Conservation (phyloP, 2,888 invertebrate species). For the Plagiodera versicolora region DNA sequence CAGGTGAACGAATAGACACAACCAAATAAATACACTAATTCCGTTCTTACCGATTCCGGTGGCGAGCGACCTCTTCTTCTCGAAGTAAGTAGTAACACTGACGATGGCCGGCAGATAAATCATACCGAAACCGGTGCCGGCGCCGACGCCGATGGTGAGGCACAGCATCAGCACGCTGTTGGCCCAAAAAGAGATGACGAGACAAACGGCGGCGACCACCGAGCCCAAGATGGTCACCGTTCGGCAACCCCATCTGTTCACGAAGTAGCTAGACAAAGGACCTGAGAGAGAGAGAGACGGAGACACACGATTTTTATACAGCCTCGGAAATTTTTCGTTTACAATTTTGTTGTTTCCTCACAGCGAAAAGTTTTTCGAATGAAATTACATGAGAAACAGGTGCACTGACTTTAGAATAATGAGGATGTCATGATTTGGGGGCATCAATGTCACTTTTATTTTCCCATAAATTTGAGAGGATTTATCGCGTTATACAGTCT, state of each 20-base stretch:
- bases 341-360: too few species aligned
- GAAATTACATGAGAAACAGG: too few species aligned
- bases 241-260: conserved; percentile 93
- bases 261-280: conserved; percentile 92
- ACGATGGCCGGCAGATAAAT: conserved; percentile 98
- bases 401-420: too few species aligned
- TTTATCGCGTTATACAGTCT: too few species aligned
- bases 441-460: too few species aligned
- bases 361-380: too few species aligned
- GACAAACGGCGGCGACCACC: conserved; percentile 73
- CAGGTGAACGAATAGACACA: too few species aligned
- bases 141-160: conserved; percentile 91
- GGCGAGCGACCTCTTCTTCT: conserved; percentile 89
- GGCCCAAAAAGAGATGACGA: conserved; percentile 81
- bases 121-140: conserved; percentile 93
- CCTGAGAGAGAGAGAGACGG: conserved; percentile 62
- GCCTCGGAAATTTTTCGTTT: conserved; percentile 6
- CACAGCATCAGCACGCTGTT: conserved; percentile 81
- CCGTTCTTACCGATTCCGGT: conserved; percentile 72
- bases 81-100: conserved; percentile 96
- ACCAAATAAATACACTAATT: too few species aligned
- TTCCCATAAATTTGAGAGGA: too few species aligned
- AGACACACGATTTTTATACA: too few species aligned
- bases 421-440: too few species aligned
- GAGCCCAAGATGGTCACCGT: conserved; percentile 89